These are phyloP conservation scores for Papilio dardanus DNA, from an alignment of 1,140 invertebrate genomes.

Conservation along the genomic window DNA sequence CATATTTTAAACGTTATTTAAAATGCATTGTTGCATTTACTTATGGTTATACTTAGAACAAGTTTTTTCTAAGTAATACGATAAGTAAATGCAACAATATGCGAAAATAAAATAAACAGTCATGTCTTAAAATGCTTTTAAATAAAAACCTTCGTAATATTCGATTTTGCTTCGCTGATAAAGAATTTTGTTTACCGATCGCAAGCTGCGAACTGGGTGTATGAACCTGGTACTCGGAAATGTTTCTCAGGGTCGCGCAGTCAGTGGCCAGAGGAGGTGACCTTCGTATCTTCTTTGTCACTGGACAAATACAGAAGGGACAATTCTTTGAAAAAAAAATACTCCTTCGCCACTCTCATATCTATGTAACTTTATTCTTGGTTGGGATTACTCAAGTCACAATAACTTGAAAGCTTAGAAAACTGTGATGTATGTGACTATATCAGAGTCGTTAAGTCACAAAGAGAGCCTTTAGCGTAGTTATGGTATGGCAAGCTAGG, in stretches of 20 bases:
- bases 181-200: constrained; percentile 26
- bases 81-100: too few species aligned
- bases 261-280: constrained; percentile 38
- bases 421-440: not conserved
- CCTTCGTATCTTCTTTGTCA: constrained; percentile 43
- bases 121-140: not conserved
- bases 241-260: constrained; percentile 34
- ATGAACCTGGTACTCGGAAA: constrained; percentile 36
- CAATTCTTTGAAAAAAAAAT: not conserved
- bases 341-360: not conserved
- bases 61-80: too few species aligned
- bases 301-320: constrained; percentile 38
- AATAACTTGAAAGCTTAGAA: not conserved
- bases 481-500: too few species aligned
- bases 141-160: constrained; percentile 32
- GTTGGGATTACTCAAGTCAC: too few species aligned
- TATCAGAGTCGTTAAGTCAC: too few species aligned
- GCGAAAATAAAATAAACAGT: not conserved
- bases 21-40: too few species aligned
- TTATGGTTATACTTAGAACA: too few species aligned
- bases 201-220: not conserved
- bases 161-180: constrained; percentile 33
- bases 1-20: too few species aligned
- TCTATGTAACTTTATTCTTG: too few species aligned
- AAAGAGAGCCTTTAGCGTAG: too few species aligned